Conservation (phyloP, 2,797 vertebrate genomes). For the Sitta carolinensis region DNA sequence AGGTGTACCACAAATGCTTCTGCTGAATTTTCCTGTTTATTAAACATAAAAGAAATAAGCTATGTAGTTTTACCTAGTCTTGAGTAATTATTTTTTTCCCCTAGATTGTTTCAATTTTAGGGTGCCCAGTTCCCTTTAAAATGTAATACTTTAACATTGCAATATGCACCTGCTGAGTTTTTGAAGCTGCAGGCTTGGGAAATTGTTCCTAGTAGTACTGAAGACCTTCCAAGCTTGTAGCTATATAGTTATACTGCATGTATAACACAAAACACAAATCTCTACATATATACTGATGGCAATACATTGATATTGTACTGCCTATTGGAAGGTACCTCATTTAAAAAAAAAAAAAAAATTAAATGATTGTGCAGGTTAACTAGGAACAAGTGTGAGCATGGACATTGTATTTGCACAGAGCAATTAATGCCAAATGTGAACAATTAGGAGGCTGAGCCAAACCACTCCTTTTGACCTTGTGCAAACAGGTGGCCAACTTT, state of each 20-base stretch:
- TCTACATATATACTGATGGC: neutral
- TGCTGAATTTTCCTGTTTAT: neutral
- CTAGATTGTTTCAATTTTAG: neutral
- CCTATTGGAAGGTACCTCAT: neutral
- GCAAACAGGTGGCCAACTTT: neutral
- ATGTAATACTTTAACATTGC: neutral
- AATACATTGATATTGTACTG: neutral
- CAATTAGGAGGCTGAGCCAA: neutral
- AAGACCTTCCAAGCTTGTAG: neutral
- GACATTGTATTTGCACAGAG: neutral
- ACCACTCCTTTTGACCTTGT: neutral
- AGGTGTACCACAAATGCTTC: neutral
- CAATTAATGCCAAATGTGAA: neutral
- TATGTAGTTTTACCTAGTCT: neutral
- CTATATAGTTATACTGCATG: neutral
- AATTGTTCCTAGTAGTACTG: neutral
- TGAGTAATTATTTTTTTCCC: neutral
- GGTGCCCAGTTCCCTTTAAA: neutral
- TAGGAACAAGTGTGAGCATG: neutral
- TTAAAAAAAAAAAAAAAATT: neutral
- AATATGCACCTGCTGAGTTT: neutral
- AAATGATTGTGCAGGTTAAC: neutral
- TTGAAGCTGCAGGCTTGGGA: neutral
- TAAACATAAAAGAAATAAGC: neutral
- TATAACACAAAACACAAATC: neutral